Evolutionary conservation across 2,888 invertebrate genomes (phyloP), one percentile per base, ranked within the genome.

Genomic region (Lasioglossum pauxillum): DNA sequence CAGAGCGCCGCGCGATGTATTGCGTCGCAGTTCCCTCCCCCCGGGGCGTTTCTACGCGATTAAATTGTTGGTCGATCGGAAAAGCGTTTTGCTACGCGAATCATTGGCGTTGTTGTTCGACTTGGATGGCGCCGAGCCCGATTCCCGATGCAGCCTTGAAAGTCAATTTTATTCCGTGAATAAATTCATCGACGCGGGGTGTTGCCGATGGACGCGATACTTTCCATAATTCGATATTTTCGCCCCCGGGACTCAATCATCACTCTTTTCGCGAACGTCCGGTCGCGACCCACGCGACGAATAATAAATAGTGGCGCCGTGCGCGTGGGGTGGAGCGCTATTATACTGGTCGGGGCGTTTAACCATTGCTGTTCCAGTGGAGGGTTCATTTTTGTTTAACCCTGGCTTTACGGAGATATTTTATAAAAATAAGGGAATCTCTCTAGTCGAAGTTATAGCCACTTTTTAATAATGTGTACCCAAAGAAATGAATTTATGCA

Each of bases 151-250:
- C 67, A 31, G 67, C 67, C 67, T 67, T 67, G 35, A 31, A 67
- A 67, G 67, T 67, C 67, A 67, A 67, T 67, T 67, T 67, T 35
- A 35, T 35, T 67, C 67, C 19, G 7, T 67, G 67, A 75, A 67
- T 67, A 67, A 67, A 67, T 67, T 67, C 67, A 67, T 67, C 67
- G 67, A 67, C 35, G 8, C 16, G 31, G 67, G 7, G 23, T 27
- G 27, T 60, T 27, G 60, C 27, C 60, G 4, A n/a, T 3, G n/a
- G 49, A 10, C 53, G 23, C 35, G 67, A 67, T 35, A 67, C 35
- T 67, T 67, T 67, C 67, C 67, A 67, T 67, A 67, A 67, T 67
- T 67, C 67, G 67, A 67, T 67, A 67, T 67, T 67, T 67, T 35
- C 67, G 3, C 31, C 53, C 23, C 10, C n/a, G 67, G 67, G 67